These are phyloP conservation scores for Oxytorus armatus DNA, from an alignment of 2,888 invertebrate genomes.

Conservation along the genomic window DNA sequence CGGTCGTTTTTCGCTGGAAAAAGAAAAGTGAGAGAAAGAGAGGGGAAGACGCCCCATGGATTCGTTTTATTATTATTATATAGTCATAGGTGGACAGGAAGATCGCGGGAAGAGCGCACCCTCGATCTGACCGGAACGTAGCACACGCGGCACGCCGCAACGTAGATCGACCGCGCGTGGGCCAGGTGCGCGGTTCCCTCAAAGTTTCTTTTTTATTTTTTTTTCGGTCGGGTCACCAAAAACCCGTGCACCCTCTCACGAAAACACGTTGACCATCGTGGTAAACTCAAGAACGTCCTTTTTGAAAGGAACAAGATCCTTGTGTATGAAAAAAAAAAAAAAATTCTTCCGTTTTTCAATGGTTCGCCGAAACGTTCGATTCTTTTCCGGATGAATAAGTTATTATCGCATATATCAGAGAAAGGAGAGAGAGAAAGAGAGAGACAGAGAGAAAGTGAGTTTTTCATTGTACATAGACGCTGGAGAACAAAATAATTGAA, in stretches of 20 bases:
- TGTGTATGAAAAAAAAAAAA: conserved; percentile 42
- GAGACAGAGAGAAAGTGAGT: conserved; percentile 2
- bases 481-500: conserved; percentile 19
- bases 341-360: conserved; percentile 53
- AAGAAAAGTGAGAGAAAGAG: conserved; percentile 17
- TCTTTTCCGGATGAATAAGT: conserved; percentile 51
- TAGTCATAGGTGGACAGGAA: conserved; percentile 59
- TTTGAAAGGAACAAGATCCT: conserved; percentile 40
- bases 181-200: conserved; percentile 61
- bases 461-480: neutral
- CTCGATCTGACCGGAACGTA: conserved; percentile 64
- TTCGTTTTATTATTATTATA: conserved; percentile 53
- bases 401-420: conserved; percentile 24
- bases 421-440: neutral
- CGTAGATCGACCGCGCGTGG: conserved; percentile 44
- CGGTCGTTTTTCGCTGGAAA: conserved; percentile 55
- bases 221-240: conserved; percentile 51
- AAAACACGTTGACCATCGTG: conserved; percentile 59
- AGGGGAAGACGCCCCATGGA: conserved; percentile 50
- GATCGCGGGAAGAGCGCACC: conserved; percentile 52
- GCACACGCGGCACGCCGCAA: no score
- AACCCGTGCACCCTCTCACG: conserved; percentile 47
- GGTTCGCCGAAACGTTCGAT: conserved; percentile 13
- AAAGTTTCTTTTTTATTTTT: conserved; percentile 41
- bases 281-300: conserved; percentile 38